phyloP scores from a whole-genome alignment of 2,797 vertebrate genomes.

The Danio aesculapii region DNA sequence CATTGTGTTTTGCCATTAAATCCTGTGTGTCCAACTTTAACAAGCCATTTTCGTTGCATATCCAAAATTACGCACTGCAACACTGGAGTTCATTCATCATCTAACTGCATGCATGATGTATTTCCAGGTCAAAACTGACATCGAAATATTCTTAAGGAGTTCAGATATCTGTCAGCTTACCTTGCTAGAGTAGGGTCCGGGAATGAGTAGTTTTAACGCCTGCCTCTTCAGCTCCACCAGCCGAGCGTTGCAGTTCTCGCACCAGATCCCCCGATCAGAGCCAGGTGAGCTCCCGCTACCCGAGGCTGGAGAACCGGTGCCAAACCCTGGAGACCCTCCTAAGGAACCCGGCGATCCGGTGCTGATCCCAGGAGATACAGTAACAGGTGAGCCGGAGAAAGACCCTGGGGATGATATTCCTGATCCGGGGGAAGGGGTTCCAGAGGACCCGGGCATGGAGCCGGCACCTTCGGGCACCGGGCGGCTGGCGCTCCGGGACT shows the following conservation, averaged over 20 bases:
- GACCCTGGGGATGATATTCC: constrained; percentile 96
- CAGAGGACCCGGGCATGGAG: constrained; percentile 92
- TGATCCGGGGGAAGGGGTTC: constrained; percentile 92
- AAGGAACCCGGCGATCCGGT: constrained; percentile 93
- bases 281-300: constrained; percentile 96
- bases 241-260: constrained; percentile 93
- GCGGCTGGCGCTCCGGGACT: constrained; percentile 84
- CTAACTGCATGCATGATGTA: background rate
- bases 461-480: constrained; percentile 94
- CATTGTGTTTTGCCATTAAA: background rate
- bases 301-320: constrained; percentile 93
- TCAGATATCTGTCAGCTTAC: constrained; percentile 73
- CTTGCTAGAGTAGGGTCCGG: constrained; percentile 91
- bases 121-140: background rate
- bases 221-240: constrained; percentile 96
- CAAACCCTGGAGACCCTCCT: constrained; percentile 94
- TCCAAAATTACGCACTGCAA: constrained; percentile 25
- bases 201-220: constrained; percentile 91
- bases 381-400: constrained; percentile 91
- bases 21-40: background rate
- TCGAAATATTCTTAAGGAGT: background rate
- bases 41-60: background rate
- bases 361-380: constrained; percentile 92
- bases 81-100: background rate
- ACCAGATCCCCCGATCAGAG: constrained; percentile 93